phyloP scores from a whole-genome alignment of 1,140 invertebrate genomes.

The Eufriesea mexicana region DNA sequence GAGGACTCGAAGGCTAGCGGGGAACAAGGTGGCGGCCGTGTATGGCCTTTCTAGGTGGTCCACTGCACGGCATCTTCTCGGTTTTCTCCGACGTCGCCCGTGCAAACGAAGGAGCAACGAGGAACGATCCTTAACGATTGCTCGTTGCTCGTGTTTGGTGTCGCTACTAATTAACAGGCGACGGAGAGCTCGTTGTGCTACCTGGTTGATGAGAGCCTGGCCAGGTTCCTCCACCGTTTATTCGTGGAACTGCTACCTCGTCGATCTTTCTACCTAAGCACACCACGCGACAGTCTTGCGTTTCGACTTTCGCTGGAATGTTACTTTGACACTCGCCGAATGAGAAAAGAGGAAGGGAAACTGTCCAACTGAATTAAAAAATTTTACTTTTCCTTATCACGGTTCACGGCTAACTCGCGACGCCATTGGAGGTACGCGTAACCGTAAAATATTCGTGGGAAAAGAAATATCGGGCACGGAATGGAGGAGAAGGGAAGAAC shows the following conservation, averaged over 20 bases:
- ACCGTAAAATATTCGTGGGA: too few species aligned
- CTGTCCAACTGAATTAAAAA: too few species aligned
- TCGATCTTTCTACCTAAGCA: neutral
- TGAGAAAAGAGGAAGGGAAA: neutral
- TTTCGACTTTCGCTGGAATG: neutral
- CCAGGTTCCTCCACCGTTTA: neutral
- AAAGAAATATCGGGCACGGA: too few species aligned
- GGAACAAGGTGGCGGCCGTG: neutral
- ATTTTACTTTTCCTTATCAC: too few species aligned
- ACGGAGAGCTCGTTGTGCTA: neutral
- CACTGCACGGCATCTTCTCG: neutral
- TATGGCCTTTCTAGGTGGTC: neutral
- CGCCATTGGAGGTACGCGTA: too few species aligned
- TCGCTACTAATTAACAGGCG: neutral
- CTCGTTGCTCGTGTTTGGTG: neutral
- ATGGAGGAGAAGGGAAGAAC: too few species aligned
- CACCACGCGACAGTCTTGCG: neutral
- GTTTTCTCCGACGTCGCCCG: neutral
- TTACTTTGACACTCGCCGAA: neutral
- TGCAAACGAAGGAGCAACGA: neutral
- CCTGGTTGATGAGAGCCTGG: neutral
- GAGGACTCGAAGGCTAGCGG: neutral
- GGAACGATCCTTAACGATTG: conserved; percentile 5
- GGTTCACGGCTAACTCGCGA: too few species aligned
- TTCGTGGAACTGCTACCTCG: conserved; percentile 13